Base-by-base conservation (phyloP, 1,140 invertebrate species). In the Solen grandis region DNA sequence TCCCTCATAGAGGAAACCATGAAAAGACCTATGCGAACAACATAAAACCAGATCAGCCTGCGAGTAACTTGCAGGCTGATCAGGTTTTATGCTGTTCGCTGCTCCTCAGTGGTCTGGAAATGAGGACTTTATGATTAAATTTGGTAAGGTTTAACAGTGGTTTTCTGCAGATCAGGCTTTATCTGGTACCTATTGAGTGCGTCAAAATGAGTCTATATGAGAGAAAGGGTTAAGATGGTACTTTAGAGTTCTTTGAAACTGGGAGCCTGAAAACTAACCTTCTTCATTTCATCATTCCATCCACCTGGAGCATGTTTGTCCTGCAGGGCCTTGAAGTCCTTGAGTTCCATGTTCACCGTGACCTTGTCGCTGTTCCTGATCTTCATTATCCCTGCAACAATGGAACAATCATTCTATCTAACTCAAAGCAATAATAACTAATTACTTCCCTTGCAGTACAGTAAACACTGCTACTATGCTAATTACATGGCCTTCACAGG, bases 241-340 rank as follows among this genome's bases (percentile, higher is more conserved):
- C 19, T 46, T 46, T 10, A 46, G 19, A 46, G 41, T 10, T 46
- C 19, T 8, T 46, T 46, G 41, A 46, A 46, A 10, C 8, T 46
- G 19, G 41, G 19, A 46, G 19, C 41, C 41, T 46, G 41, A 46
- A 46, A 46, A 10, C 19, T 8, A 10, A 80, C 77, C 77, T 80
- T 57, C 73, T 63, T 80, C 66, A 72, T 72, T 5, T 54, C 31
- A 52, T 69, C 50, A 1, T 80, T 54, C 77, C 77, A 80, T 19
- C 75, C 75, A 31, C 54, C 65, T 38, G 75, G 75, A 5, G 65
- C 31, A n/a, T n/a, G n/a, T 2, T 72, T 63, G 2, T 27, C 57
- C 31, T 80, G 77, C 50, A 25, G 38, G n/a, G 36, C 50, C 22
- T 72, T 60, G 31, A 80, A 72, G 22, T 80, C 77, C 14, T 80